Base-by-base conservation (phyloP, 2,113 vertebrate species). In the Xiphophorus couchianus region DNA sequence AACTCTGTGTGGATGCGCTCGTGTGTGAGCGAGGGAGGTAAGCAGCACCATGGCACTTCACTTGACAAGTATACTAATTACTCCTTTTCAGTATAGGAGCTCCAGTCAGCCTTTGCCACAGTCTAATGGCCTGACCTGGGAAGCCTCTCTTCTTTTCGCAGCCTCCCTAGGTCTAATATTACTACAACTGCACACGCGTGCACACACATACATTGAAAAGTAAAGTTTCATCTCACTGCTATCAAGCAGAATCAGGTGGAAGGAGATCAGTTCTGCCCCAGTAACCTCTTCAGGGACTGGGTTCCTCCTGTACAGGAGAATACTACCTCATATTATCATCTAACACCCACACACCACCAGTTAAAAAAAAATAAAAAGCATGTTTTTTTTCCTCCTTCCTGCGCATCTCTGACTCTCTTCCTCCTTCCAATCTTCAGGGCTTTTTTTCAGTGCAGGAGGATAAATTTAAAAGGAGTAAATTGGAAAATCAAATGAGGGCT, bases 391-490 rank as follows among this genome's bases (percentile, higher is more conserved):
- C 0, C 11, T 25, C 28, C 3, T 12, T 54, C 39, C 60, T 42
- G 74, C 65, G 58, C 33, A 14, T 78, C 71, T 78, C 71, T 58
- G 63, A 33, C 67, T 58, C 71, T 74, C 84, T 75, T 70, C 76
- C 63, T 67, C 77, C 48, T 31, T 73, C 78, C 70, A 69, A 80
- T 86, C 85, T 80, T 86, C 19, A 58, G 51, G 17, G 51, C 4
- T 25, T n/a, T 58, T 58, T 54, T 58, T 96, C 96, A 96, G 96
- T 96, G 95, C 95, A 93, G 96, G 96, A 97, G 97, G 97, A 98
- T 98, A 97, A 96, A 98, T 99, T 99, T 98, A 98, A 98, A 96
- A 97, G 96, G 96, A 98, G 97, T 99, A 98, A 99, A 99, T 99
- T 98, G 97, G 98, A 98, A 99, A 99, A 99, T 99, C 97, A 98